Evolutionary conservation across 2,797 vertebrate genomes (phyloP), one percentile per base, ranked within the genome.

Genomic region (Fistularia tabacaria): DNA sequence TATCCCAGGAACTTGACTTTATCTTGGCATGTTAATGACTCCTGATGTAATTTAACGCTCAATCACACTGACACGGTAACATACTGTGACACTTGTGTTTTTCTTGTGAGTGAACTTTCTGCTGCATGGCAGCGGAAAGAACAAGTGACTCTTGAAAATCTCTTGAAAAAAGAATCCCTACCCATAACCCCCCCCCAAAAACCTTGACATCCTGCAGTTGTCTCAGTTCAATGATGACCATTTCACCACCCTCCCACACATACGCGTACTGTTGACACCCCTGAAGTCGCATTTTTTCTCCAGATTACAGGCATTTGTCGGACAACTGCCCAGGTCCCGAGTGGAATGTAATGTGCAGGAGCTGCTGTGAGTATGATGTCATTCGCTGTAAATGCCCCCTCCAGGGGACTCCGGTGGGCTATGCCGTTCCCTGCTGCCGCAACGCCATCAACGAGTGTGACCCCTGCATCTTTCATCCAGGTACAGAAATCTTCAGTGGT

Each of bases 291-390:
- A 25, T 25, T 25, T 25, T 25, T 80, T 72, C 9, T 71, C 63
- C 79, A 99, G 97, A 95, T 74, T 97, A 98, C 89, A 96, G 93
- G 9, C 90, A 94, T 76, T 91, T 94, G 82, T 91, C 95, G 62
- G 93, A 93, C 76, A 86, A 92, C 78, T 99, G 97, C 69, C 96
- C 97, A 0, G 95, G 97, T 0, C 94, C 95, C 0, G 96, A 98
- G 73, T 99, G 97, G 97, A 98, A 92, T 49, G 91, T 97, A 46
- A 95, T 99, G 96, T 99, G 97, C 59, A 89, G 94, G n/a, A 92
- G 93, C 57, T 99, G 97, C 75, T 99, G 97, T 0, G 97, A 98
- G 71, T 97, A 96, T 0, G 95, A 97, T 45, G 92, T 95, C 67
- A 95, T 99, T 0, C 92, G 92, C 75, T 99, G 97, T 3, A 66